Percentiles rank a stretch among this genome's conserved stretches.
These are phyloP conservation scores for Acrossocheilus fasciatus DNA, from an alignment of 2,797 vertebrate species.

Conservation along the genomic window DNA sequence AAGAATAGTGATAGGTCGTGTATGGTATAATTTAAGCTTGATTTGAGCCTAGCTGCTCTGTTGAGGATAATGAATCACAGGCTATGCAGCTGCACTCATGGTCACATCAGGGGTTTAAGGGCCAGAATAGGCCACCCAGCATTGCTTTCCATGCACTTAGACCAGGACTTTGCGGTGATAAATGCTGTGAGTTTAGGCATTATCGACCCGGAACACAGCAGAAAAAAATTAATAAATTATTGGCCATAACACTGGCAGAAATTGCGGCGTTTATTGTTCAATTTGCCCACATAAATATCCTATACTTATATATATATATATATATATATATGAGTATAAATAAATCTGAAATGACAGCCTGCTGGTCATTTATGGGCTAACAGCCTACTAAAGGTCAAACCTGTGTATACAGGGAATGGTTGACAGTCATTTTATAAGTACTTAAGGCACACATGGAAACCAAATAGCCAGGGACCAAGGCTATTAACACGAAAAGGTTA, in stretches of 20 bases:
- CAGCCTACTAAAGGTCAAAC: constrained; percentile 2
- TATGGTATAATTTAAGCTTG: background rate
- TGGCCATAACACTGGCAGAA: background rate
- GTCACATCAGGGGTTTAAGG: constrained; percentile 20
- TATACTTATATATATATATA: background rate
- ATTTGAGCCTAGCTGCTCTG: constrained; percentile 17
- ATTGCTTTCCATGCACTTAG: background rate
- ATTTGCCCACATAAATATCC: background rate
- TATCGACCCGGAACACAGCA: background rate
- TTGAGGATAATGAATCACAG: constrained; percentile 21
- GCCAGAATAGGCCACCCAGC: background rate
- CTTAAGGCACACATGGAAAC: background rate
- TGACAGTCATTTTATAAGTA: background rate
- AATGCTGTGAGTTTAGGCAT: background rate
- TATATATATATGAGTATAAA: background rate
- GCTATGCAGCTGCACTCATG: background rate
- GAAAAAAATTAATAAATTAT: background rate
- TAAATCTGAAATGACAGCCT: background rate
- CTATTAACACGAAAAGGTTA: background rate
- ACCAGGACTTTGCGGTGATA: background rate
- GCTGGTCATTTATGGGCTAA: background rate
- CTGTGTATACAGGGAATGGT: background rate
- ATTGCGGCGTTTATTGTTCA: background rate
- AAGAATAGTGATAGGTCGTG: background rate
- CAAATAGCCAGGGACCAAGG: background rate